A percentile compares a stretch with the other conserved stretches of the same genome.
These are phyloP conservation scores for Semaprochilodus insignis DNA, from an alignment of 2,797 vertebrate genomes.

Conservation along the genomic window DNA sequence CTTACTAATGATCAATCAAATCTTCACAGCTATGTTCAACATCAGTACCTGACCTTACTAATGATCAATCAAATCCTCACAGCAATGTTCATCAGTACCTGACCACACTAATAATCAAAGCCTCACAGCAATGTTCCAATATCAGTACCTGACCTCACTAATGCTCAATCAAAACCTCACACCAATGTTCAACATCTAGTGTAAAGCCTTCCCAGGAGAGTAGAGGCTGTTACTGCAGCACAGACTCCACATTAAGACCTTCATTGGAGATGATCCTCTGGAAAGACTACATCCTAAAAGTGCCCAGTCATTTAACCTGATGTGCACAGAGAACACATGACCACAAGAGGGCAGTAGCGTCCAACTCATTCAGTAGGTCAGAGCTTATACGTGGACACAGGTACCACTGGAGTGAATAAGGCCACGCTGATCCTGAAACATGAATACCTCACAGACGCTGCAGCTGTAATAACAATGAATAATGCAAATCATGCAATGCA, in stretches of 20 bases:
- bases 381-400: not conserved
- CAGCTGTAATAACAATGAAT: not conserved
- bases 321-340: not conserved
- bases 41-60: no score
- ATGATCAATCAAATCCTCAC: no score
- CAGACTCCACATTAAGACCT: not conserved
- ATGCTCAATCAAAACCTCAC: no score
- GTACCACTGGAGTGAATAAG: not conserved
- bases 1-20: no score
- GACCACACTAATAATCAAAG: no score
- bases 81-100: no score
- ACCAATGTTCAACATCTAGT: no score
- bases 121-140: no score
- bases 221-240: not conserved
- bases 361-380: not conserved
- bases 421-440: not conserved
- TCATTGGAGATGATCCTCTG: not conserved
- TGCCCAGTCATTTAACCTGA: not conserved
- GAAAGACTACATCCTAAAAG: not conserved
- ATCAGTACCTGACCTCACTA: not conserved
- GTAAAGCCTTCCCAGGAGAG: not conserved
- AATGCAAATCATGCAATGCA: no score
- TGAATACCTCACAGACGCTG: not conserved
- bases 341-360: conserved; percentile 8
- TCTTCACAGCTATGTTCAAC: no score